Conservation (phyloP, 2,797 vertebrate genomes). For the Sarcoramphus papa region DNA sequence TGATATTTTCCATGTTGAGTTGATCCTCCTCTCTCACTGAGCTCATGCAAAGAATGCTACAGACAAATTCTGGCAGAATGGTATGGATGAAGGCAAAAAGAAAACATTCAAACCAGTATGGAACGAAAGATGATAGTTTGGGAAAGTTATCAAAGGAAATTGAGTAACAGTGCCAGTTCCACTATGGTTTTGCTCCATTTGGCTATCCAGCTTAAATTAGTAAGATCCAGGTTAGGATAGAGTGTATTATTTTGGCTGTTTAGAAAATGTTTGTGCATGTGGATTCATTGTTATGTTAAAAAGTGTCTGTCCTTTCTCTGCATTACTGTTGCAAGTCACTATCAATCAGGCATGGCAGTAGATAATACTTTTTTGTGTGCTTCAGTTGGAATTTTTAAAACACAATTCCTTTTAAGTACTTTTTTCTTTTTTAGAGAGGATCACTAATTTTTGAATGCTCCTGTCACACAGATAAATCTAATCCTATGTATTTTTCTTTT, state of each 20-base stretch:
- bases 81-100: neutral
- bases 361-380: neutral
- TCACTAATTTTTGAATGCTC: neutral
- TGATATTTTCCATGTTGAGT: neutral
- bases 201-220: neutral
- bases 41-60: neutral
- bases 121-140: neutral
- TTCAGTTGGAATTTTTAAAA: neutral
- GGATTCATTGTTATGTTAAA: neutral
- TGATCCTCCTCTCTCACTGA: neutral
- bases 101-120: neutral
- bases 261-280: neutral
- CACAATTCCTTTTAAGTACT: neutral
- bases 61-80: neutral
- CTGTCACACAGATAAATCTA: neutral
- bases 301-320: neutral
- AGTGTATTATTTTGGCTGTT: neutral
- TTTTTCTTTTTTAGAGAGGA: neutral
- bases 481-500: neutral
- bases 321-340: neutral
- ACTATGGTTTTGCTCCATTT: neutral
- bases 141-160: neutral
- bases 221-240: neutral
- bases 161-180: neutral
- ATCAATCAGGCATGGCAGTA: neutral